phyloP scores from a whole-genome alignment of 2,797 vertebrate genomes.

The Pachyuromys duprasi region DNA sequence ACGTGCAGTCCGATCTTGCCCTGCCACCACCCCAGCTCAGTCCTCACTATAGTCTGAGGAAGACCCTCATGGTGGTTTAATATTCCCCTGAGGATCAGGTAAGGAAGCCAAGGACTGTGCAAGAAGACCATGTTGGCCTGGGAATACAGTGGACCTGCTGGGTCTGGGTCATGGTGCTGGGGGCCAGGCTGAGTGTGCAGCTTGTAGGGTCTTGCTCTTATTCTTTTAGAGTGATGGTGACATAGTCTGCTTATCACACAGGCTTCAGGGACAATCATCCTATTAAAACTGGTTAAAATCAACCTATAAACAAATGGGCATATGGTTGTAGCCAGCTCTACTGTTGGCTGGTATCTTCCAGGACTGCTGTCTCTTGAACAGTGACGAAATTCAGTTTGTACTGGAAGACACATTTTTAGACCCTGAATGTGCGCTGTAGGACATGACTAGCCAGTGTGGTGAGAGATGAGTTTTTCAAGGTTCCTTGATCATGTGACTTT shows the following conservation, averaged over 20 bases:
- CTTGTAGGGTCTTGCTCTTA: rapidly evolving
- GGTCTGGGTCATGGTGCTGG: background rate
- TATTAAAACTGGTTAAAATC: too few relatives aligned
- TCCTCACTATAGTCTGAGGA: background rate
- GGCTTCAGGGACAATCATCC: background rate
- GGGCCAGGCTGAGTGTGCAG: rapidly evolving
- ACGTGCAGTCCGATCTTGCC: rapidly evolving
- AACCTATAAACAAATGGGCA: too few relatives aligned
- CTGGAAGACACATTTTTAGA: background rate
- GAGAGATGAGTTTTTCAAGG: background rate
- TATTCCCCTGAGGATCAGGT: background rate
- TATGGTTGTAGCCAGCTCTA: background rate
- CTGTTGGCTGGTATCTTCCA: background rate
- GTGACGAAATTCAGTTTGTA: background rate
- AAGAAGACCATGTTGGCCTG: rapidly evolving
- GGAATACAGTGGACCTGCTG: background rate
- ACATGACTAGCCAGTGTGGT: background rate
- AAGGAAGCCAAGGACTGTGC: background rate
- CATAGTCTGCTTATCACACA: rapidly evolving
- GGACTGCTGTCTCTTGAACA: background rate
- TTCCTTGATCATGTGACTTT: rapidly evolving
- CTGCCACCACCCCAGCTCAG: rapidly evolving
- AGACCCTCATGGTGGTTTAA: rapidly evolving
- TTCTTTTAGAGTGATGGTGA: rapidly evolving
- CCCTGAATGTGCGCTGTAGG: rapidly evolving